Conservation (phyloP, 1,140 invertebrate genomes). For the Eufriesea mexicana region DNA sequence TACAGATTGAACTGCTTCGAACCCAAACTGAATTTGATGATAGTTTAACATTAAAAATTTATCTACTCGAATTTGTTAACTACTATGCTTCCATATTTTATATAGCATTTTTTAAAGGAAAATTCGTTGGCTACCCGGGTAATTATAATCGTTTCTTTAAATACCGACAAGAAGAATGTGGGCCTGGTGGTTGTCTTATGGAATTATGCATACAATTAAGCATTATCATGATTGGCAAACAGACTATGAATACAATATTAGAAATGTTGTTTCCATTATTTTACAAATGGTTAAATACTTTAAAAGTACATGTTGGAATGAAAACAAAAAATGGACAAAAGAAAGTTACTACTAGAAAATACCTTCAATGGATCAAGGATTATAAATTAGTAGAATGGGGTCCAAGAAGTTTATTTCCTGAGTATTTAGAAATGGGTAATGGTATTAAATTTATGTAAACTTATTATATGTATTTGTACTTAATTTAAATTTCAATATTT, state of each 20-base stretch:
- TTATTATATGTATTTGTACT: not conserved
- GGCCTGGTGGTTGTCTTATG: conserved; percentile 94
- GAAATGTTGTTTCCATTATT: conserved; percentile 90
- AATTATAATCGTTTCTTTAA: conserved; percentile 89
- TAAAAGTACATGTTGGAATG: conserved; percentile 82
- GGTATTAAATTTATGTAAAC: conserved; percentile 26
- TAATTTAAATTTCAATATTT: conserved; percentile 26
- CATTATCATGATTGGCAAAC: conserved; percentile 98
- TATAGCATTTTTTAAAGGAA: conserved; percentile 98
- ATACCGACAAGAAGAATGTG: conserved; percentile 93
- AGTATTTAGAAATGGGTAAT: conserved; percentile 98
- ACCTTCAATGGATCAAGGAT: conserved; percentile 94
- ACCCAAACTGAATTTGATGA: conserved; percentile 99
- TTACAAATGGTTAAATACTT: conserved; percentile 88
- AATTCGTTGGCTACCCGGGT: conserved; percentile 92
- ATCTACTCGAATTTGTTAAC: conserved; percentile 98
- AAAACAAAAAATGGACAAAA: conserved; percentile 77
- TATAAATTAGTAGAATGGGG: conserved; percentile 95
- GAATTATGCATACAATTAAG: conserved; percentile 96
- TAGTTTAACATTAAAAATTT: conserved; percentile 97
- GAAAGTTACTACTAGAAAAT: conserved; percentile 76
- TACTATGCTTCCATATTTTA: conserved; percentile 99
- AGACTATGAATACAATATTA: conserved; percentile 95
- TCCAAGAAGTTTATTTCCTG: conserved; percentile 95
- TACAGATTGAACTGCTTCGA: conserved; percentile 90